Percentiles rank a stretch among this genome's conserved stretches.
phyloP scores from a whole-genome alignment of 2,888 invertebrate genomes.

The Heliconius charithonia region DNA sequence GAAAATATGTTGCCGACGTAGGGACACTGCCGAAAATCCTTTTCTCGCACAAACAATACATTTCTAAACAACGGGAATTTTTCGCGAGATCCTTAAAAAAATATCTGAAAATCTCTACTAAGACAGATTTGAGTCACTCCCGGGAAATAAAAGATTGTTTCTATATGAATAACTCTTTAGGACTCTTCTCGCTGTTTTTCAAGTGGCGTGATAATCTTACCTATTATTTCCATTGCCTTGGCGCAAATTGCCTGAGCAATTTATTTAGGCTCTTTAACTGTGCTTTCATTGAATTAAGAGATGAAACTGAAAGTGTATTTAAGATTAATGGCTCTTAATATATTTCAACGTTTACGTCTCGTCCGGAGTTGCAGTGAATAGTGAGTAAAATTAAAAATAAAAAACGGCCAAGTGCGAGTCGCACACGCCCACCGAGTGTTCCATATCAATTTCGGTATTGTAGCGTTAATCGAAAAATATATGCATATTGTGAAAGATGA shows the following conservation, averaged over 20 bases:
- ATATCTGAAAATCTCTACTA: slow-evolving; percentile 64
- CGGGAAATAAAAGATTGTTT: slow-evolving; percentile 72
- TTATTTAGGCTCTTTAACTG: slow-evolving; percentile 12
- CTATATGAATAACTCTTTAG: slow-evolving; percentile 49
- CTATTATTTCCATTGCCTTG: slow-evolving; percentile 52
- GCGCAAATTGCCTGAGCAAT: slow-evolving; percentile 55
- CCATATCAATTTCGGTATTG: too few relatives aligned
- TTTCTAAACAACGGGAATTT: slow-evolving; percentile 58
- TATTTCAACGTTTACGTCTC: not conserved
- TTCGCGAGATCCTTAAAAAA: slow-evolving; percentile 61
- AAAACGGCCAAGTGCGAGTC: not conserved
- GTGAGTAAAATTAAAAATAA: not conserved
- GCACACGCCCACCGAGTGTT: too few relatives aligned
- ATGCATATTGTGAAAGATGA: too few relatives aligned
- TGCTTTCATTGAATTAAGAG: slow-evolving; percentile 15
- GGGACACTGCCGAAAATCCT: slow-evolving; percentile 29
- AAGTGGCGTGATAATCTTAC: slow-evolving; percentile 67
- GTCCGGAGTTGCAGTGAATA: not conserved
- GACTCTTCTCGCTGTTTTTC: slow-evolving; percentile 66
- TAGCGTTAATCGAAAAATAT: too few relatives aligned
- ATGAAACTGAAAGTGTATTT: not conserved
- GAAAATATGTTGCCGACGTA: slow-evolving; percentile 29
- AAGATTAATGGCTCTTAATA: not conserved
- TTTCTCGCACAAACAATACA: slow-evolving; percentile 42
- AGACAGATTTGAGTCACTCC: slow-evolving; percentile 57